Conservation (phyloP, 2,797 vertebrate species). For the Neosalanx taihuensis region DNA sequence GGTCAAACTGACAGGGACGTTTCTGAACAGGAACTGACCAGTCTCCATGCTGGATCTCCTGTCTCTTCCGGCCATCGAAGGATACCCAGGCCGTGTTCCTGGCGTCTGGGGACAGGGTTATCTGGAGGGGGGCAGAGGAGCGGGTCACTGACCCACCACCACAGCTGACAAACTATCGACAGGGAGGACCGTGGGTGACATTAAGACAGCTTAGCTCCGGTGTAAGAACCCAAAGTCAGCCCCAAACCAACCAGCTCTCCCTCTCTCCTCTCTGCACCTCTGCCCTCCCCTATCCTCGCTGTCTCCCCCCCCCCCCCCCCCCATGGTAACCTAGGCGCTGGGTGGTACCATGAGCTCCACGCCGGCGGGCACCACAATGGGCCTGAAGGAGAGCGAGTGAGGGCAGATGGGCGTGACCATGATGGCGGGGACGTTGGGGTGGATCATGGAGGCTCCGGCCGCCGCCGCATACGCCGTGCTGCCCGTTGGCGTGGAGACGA, state of each 20-base stretch:
- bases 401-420: slow-evolving; percentile 68
- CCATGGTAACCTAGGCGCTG: background rate
- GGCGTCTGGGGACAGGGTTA: slow-evolving; percentile 78
- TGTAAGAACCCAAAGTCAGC: too few species aligned
- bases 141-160: background rate
- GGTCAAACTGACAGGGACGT: background rate
- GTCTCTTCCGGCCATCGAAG: slow-evolving; percentile 79
- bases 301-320: background rate
- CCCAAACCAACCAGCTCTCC: too few species aligned
- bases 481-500: slow-evolving; percentile 63
- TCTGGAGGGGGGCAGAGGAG: slow-evolving; percentile 51
- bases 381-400: slow-evolving; percentile 64
- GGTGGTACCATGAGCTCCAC: slow-evolving; percentile 62
- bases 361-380: slow-evolving; percentile 63
- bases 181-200: background rate
- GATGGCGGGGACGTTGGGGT: slow-evolving; percentile 65
- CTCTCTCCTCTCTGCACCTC: too few species aligned
- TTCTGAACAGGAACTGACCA: slow-evolving; percentile 54
- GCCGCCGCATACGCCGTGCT: slow-evolving; percentile 63
- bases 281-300: background rate
- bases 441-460: slow-evolving; percentile 66
- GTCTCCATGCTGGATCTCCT: slow-evolving; percentile 81
- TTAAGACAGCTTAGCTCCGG: too few species aligned
- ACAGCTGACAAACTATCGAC: background rate
- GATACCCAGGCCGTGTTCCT: slow-evolving; percentile 83